Conservation (phyloP, 2,888 invertebrate species). For the Plebejus melissa region DNA sequence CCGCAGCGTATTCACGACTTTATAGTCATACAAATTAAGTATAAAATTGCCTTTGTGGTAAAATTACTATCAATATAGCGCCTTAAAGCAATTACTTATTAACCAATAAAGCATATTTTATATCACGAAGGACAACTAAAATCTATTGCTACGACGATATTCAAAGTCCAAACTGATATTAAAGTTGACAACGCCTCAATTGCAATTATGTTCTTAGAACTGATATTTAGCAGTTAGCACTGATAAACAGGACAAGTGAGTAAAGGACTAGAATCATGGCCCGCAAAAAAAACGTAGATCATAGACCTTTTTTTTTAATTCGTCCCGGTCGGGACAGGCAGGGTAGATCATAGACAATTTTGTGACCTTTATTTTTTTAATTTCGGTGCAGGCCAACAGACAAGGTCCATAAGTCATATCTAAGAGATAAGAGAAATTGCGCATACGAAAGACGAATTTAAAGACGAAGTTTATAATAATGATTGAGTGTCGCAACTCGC, state of each 20-base stretch:
- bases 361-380: not conserved
- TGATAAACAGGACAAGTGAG: not conserved
- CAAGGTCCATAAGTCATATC: not conserved
- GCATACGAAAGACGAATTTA: not conserved
- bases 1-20: no score
- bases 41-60: no score
- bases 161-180: conserved; percentile 16
- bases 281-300: not conserved
- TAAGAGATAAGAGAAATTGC: not conserved
- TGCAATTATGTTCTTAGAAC: not conserved
- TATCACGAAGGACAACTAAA: conserved; percentile 13
- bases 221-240: not conserved
- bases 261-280: not conserved
- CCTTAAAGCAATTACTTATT: not conserved
- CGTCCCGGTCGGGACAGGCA: not conserved
- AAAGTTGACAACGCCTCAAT: not conserved
- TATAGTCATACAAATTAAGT: no score
- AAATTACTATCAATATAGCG: no score
- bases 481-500: conserved; percentile 22
- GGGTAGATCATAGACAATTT: not conserved
- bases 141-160: not conserved
- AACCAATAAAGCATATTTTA: conserved; percentile 1
- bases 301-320: not conserved
- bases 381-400: not conserved
- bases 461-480: not conserved